These are phyloP conservation scores for Pantherophis vulpinus DNA, from an alignment of 2,797 vertebrate species.

Conservation along the genomic window DNA sequence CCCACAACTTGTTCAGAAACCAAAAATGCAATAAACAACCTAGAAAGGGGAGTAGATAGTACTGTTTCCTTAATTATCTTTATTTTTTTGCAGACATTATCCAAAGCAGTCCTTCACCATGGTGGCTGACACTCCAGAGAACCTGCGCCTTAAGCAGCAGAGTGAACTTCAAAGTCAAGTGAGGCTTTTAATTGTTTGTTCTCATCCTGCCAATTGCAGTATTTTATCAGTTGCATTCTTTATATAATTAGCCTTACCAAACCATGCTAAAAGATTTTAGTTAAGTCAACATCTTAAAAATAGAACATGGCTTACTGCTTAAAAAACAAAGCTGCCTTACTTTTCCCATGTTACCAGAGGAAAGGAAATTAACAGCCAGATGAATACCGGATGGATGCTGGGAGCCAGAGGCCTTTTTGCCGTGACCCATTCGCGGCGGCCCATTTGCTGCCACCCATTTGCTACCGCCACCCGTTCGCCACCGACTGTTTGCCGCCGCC, in stretches of 20 bases:
- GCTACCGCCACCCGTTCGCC: too few species aligned
- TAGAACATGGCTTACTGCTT: not conserved
- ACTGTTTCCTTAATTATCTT: not conserved
- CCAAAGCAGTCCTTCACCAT: conserved; percentile 94
- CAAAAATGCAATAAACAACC: not conserved
- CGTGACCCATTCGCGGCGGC: too few species aligned
- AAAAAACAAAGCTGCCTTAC: not conserved
- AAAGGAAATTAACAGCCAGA: conserved; percentile 5
- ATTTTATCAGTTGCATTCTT: not conserved
- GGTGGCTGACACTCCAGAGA: conserved; percentile 97
- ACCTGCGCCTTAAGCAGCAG: conserved; percentile 95
- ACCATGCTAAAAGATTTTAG: not conserved
- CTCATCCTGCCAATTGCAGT: accelerated
- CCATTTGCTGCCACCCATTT: too few species aligned
- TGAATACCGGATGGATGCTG: too few species aligned
- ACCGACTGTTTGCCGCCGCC: too few species aligned
- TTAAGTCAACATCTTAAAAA: not conserved
- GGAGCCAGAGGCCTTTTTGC: too few species aligned
- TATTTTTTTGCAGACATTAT: conserved; percentile 85
- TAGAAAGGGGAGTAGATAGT: not conserved
- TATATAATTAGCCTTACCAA: not conserved
- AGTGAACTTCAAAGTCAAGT: conserved; percentile 96
- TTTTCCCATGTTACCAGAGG: not conserved
- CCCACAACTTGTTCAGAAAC: not conserved
- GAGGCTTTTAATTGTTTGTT: conserved; percentile 19